Conservation (phyloP, 2,888 invertebrate species). For the Laothoe populi region DNA sequence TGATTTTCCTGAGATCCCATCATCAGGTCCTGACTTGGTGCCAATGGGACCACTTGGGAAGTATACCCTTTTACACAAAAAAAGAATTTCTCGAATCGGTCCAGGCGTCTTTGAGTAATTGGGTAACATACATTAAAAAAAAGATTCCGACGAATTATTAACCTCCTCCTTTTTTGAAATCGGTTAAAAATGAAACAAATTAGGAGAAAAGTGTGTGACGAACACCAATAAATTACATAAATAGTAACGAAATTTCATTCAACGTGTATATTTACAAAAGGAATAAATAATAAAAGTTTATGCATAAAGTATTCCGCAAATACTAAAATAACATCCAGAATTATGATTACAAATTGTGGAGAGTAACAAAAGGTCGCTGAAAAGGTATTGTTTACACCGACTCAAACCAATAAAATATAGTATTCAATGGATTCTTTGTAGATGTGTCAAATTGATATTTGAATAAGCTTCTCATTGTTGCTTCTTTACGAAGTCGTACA, state of each 20-base stretch:
- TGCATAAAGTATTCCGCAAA: not conserved
- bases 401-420: conserved; percentile 12
- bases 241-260: not conserved
- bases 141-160: no score
- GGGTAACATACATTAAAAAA: no score
- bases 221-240: not conserved
- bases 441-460: conserved; percentile 5
- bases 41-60: no score
- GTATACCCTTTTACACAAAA: no score
- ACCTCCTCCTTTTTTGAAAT: no score
- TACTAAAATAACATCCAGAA: not conserved
- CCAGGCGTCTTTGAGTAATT: no score
- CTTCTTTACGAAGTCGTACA: not conserved
- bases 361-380: not conserved
- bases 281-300: not conserved
- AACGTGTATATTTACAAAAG: not conserved
- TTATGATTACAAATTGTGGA: not conserved
- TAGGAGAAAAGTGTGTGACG: not conserved
- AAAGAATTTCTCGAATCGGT: no score
- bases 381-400: not conserved
- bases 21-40: no score
- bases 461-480: conserved; percentile 12
- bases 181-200: not conserved
- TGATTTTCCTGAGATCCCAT: no score
- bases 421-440: conserved; percentile 11